phyloP scores from a whole-genome alignment of 2,113 vertebrate genomes.

The Phoxinus phoxinus region DNA sequence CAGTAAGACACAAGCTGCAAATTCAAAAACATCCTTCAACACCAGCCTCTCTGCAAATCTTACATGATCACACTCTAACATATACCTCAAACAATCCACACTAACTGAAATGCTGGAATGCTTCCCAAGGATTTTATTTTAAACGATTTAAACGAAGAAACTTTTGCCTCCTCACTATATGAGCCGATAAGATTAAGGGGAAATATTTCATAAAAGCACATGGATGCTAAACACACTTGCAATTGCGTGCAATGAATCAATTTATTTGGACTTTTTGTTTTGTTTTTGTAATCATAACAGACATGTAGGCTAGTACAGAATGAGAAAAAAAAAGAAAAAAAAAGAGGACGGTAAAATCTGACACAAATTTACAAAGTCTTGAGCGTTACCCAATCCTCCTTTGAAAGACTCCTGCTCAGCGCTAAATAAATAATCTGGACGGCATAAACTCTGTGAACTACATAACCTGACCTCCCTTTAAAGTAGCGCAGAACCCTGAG shows the following conservation, averaged over 20 bases:
- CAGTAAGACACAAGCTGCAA: not conserved
- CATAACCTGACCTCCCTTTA: constrained; percentile 64
- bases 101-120: not conserved
- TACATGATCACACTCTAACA: not conserved
- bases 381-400: constrained; percentile 66
- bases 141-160: not conserved
- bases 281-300: constrained; percentile 54
- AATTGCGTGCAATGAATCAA: constrained; percentile 7
- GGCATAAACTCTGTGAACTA: constrained; percentile 68
- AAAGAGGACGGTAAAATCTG: constrained; percentile 1
- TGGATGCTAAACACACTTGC: not conserved
- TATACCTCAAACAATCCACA: not conserved
- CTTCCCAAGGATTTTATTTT: not conserved
- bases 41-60: not conserved
- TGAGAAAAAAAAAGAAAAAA: constrained; percentile 6
- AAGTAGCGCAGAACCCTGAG: constrained; percentile 65
- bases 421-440: constrained; percentile 69
- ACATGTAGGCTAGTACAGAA: constrained; percentile 40
- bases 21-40: constrained; percentile 1
- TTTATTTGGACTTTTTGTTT: constrained; percentile 21
- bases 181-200: not conserved
- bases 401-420: constrained; percentile 65
- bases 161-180: not conserved
- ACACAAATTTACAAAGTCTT: constrained; percentile 45
- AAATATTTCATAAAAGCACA: constrained; percentile 8